These are phyloP conservation scores for Yoshiicerus persimilis DNA, from an alignment of 1,140 invertebrate genomes.

Conservation along the genomic window DNA sequence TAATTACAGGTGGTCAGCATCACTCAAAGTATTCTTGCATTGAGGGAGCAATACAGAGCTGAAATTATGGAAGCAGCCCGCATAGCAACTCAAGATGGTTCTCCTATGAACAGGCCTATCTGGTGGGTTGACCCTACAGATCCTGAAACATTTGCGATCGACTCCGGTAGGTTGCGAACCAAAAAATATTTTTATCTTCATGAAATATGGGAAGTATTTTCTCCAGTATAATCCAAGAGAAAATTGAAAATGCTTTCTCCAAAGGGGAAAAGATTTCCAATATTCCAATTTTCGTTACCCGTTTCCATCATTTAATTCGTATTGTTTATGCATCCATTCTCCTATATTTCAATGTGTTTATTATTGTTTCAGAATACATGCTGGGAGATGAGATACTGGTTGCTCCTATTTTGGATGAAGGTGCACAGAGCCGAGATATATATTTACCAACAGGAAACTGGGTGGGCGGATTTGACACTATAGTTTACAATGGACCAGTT, in stretches of 20 bases:
- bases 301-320: too few relatives aligned
- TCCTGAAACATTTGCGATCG: conserved; percentile 54
- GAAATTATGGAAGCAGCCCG: conserved; percentile 65
- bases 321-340: too few relatives aligned
- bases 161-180: conserved; percentile 52
- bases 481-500: conserved; percentile 60
- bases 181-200: too few relatives aligned
- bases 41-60: conserved; percentile 69
- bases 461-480: conserved; percentile 60
- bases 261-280: too few relatives aligned
- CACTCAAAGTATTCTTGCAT: conserved; percentile 63
- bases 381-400: conserved; percentile 81
- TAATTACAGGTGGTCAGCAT: conserved; percentile 61
- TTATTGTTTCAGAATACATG: conserved; percentile 67
- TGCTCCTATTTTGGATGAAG: conserved; percentile 74
- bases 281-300: too few relatives aligned
- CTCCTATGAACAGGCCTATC: conserved; percentile 80
- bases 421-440: conserved; percentile 66
- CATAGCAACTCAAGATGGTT: conserved; percentile 62
- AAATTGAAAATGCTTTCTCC: too few relatives aligned
- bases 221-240: too few relatives aligned
- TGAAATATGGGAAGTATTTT: too few relatives aligned
- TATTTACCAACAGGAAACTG: conserved; percentile 74
- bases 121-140: conserved; percentile 72
- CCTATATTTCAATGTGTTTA: neutral